Conservation (phyloP, 2,113 vertebrate genomes). For the Tachycineta bicolor region DNA sequence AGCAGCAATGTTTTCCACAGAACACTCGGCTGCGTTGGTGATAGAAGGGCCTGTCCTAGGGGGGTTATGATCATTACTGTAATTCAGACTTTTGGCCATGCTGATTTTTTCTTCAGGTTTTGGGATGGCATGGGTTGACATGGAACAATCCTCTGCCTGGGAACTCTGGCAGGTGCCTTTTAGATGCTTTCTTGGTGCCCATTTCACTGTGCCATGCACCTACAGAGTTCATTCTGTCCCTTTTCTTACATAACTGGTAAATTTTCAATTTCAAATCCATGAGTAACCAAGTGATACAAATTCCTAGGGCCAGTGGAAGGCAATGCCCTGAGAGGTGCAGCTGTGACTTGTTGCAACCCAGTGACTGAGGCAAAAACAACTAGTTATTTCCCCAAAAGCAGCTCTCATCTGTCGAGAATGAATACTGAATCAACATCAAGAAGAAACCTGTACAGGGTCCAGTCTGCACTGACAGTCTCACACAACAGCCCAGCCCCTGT, state of each 20-base stretch:
- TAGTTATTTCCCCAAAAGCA: not conserved
- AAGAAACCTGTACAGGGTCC: not conserved
- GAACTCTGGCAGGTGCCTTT: not conserved
- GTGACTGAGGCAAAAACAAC: not conserved
- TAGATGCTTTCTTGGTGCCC: not conserved
- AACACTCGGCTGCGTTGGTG: not conserved
- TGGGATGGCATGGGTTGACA: not conserved
- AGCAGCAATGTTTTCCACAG: not conserved
- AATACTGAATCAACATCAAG: not conserved
- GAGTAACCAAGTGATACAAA: not conserved
- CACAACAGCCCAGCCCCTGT: not conserved
- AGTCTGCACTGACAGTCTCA: not conserved
- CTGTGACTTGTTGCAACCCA: not conserved
- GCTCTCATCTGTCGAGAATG: not conserved
- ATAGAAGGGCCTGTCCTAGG: not conserved
- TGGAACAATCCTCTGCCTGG: not conserved
- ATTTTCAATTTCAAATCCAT: not conserved
- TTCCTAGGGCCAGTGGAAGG: not conserved
- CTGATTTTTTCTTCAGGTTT: not conserved
- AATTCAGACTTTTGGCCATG: not conserved
- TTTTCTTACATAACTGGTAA: not conserved
- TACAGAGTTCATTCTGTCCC: not conserved
- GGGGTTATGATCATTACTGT: not conserved
- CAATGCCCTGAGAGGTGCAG: not conserved
- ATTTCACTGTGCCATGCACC: not conserved